These are phyloP conservation scores for Todus mexicanus DNA, from an alignment of 2,797 vertebrate genomes.

Conservation along the genomic window DNA sequence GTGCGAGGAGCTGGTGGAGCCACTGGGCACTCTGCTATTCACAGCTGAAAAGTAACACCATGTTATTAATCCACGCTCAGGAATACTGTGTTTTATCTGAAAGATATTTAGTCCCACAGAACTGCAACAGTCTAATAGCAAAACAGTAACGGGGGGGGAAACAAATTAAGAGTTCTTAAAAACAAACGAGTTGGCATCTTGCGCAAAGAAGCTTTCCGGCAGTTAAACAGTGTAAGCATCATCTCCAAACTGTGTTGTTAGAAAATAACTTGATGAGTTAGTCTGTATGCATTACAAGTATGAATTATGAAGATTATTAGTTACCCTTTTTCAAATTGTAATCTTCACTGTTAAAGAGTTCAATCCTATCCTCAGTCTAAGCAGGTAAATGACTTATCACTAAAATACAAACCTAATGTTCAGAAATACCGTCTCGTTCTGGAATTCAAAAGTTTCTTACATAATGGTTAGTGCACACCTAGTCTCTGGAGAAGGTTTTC, in stretches of 20 bases:
- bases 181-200: not conserved
- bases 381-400: not conserved
- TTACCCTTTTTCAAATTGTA: not conserved
- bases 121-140: not conserved
- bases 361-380: not conserved
- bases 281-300: not conserved
- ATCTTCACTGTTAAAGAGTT: not conserved
- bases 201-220: not conserved
- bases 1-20: constrained; percentile 74
- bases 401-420: not conserved
- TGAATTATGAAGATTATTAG: not conserved
- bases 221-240: not conserved
- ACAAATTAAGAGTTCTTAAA: not conserved
- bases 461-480: not conserved
- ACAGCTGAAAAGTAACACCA: constrained; percentile 84
- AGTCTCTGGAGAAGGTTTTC: not conserved
- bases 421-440: not conserved
- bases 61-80: constrained; percentile 7
- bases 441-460: not conserved
- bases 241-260: not conserved
- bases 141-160: not conserved
- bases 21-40: constrained; percentile 89
- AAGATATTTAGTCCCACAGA: not conserved
- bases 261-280: not conserved
- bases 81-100: not conserved